A percentile compares a stretch with the other conserved stretches of the same genome.
These are phyloP conservation scores for Ctenopoma kingsleyae DNA, from an alignment of 2,797 vertebrate species.

Conservation along the genomic window DNA sequence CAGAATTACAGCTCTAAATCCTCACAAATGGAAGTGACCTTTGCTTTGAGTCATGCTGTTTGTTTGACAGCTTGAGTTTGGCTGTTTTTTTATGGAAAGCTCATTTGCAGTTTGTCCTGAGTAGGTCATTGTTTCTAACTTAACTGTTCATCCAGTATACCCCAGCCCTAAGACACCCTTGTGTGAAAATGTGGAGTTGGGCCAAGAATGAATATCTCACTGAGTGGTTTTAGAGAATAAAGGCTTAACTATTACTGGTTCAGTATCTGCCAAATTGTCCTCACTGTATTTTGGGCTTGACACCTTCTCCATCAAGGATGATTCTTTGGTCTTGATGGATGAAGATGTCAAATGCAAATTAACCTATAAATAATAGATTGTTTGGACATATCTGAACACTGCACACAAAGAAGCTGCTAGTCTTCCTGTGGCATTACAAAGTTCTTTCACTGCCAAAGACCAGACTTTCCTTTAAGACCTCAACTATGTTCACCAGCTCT, in stretches of 20 bases:
- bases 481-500: slow-evolving; percentile 17
- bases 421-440: slow-evolving; percentile 35
- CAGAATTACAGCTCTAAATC: slow-evolving; percentile 62
- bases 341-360: slow-evolving; percentile 63
- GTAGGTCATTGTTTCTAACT: slow-evolving; percentile 65
- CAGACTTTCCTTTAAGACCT: slow-evolving; percentile 26
- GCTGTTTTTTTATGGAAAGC: slow-evolving; percentile 52
- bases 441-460: slow-evolving; percentile 26
- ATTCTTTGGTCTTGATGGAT: slow-evolving; percentile 65
- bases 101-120: slow-evolving; percentile 60
- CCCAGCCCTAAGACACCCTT: slow-evolving; percentile 43
- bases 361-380: slow-evolving; percentile 62
- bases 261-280: slow-evolving; percentile 48
- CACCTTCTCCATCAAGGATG: slow-evolving; percentile 17
- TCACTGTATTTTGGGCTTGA: slow-evolving; percentile 16
- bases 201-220: slow-evolving; percentile 52
- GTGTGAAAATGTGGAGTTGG: slow-evolving; percentile 50
- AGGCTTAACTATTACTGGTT: slow-evolving; percentile 15
- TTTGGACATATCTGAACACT: slow-evolving; percentile 25
- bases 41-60: slow-evolving; percentile 56
- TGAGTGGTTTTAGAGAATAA: slow-evolving; percentile 34
- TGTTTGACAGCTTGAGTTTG: slow-evolving; percentile 61
- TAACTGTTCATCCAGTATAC: slow-evolving; percentile 54
- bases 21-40: slow-evolving; percentile 67
- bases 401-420: slow-evolving; percentile 20